Evolutionary conservation across 2,113 vertebrate genomes (phyloP), one percentile per base, ranked within the genome.

Genomic region (Chlorocebus sabaeus): DNA sequence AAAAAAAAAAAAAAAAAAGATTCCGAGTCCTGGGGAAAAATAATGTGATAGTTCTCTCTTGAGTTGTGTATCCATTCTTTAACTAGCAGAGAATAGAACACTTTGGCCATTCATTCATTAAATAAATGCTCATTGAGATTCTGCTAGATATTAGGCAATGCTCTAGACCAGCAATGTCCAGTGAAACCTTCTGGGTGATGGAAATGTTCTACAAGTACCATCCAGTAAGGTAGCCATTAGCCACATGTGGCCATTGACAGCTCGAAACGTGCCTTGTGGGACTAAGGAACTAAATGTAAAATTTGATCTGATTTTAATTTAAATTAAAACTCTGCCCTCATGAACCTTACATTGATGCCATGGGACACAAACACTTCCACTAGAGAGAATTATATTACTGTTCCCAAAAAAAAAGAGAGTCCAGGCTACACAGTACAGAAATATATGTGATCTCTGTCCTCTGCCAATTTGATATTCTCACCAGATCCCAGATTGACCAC

Each of bases 261-360:
- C 43, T 64, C 18, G 68, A 79, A 68, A 20, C 13, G 16, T 25
- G 43, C 38, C 68, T 50, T 40, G 5, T 76, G 45, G 35, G n/a
- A 72, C 75, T 3, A 14, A 78, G 38, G 38, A 78, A 30, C 22
- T 35, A 25, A 80, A 10, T 75, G 38, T 78, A 38, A 90, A 87
- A 61, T 78, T 52, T 11, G 2, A 22, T 73, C 90, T 68, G 43
- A 72, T 90, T 90, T 96, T 93, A 55, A 79, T 90, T 78, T 72
- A 57, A 92, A 78, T 13, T 72, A 79, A 23, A 16, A 32, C 13
- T 23, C 45, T 32, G 32, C 18, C 32, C 1, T 48, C 5, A 0
- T 2, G 18, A 57, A 48, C 32, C 27, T 93, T 23, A 14, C 0
- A 6, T 91, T 70, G 90, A 52, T 43, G 68, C 84, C 0, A 0